These are phyloP conservation scores for Diarsia mendica DNA, from an alignment of 2,888 invertebrate genomes.

Conservation along the genomic window DNA sequence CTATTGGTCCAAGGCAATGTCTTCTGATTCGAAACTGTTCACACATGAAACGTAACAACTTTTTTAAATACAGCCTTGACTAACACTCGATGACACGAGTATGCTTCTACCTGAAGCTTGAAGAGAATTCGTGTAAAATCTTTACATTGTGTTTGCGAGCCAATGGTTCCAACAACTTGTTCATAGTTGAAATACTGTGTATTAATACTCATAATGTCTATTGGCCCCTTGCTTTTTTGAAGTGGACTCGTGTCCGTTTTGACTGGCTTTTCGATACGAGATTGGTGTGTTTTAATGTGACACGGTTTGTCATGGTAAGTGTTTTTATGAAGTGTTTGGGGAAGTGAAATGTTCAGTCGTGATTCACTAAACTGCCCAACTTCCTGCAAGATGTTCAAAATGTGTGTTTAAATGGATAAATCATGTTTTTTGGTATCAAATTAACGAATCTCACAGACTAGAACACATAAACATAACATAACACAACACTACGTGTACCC, in stretches of 20 bases:
- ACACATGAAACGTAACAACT: no score
- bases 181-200: constrained; percentile 4
- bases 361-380: not conserved
- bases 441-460: not conserved
- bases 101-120: not conserved
- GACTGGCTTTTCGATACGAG: constrained; percentile 52
- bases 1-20: no score
- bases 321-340: not conserved
- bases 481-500: no score
- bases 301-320: constrained; percentile 7
- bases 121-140: not conserved
- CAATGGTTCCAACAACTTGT: not conserved
- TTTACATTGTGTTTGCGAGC: not conserved
- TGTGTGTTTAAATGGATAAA: not conserved
- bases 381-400: not conserved
- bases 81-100: not conserved
- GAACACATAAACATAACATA: no score
- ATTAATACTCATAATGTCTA: not conserved
- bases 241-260: constrained; percentile 65
- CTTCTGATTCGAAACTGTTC: no score
- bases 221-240: constrained; percentile 47
- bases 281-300: constrained; percentile 36
- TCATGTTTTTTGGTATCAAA: not conserved
- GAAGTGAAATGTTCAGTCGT: not conserved
- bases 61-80: not conserved